Evolutionary conservation across 2,888 invertebrate genomes (phyloP).

Genomic region (Lasioglossum leucozonium): DNA sequence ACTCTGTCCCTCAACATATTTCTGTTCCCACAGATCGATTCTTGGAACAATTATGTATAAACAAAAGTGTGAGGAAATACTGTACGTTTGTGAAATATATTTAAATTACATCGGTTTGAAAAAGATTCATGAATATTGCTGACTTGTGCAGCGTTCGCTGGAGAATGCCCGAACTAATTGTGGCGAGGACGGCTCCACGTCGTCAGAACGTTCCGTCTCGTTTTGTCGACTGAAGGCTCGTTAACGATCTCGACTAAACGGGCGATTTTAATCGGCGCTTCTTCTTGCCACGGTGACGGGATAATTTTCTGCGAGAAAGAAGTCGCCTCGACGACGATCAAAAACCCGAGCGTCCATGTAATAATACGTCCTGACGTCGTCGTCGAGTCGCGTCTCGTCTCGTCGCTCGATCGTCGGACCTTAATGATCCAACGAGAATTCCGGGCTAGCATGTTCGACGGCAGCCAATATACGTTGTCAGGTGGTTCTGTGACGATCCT

Average conservation of each 20-base stretch:
- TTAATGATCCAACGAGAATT: constrained; percentile 44
- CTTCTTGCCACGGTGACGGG: background rate
- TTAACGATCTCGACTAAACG: background rate
- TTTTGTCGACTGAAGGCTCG: background rate
- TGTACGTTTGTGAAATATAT: too few relatives aligned
- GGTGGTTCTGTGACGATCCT: constrained; percentile 61
- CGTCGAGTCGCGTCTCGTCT: too few relatives aligned
- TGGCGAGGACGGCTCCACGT: background rate
- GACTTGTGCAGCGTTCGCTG: too few relatives aligned
- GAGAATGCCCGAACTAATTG: too few relatives aligned
- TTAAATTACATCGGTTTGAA: too few relatives aligned
- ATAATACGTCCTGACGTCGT: background rate
- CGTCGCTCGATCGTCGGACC: constrained; percentile 13
- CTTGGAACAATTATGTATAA: too few relatives aligned
- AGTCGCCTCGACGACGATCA: background rate
- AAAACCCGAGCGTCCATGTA: background rate
- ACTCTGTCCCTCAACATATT: too few relatives aligned
- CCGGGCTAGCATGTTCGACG: constrained; percentile 41
- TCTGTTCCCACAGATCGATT: too few relatives aligned
- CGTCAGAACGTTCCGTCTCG: background rate
- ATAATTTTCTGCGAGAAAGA: background rate
- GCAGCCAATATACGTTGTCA: constrained; percentile 54
- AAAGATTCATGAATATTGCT: too few relatives aligned
- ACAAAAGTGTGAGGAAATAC: too few relatives aligned
- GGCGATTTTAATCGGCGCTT: background rate